A percentile compares a stretch with the other conserved stretches of the same genome.
phyloP scores from a whole-genome alignment of 2,797 vertebrate genomes.

The Sebastolobus alascanus region DNA sequence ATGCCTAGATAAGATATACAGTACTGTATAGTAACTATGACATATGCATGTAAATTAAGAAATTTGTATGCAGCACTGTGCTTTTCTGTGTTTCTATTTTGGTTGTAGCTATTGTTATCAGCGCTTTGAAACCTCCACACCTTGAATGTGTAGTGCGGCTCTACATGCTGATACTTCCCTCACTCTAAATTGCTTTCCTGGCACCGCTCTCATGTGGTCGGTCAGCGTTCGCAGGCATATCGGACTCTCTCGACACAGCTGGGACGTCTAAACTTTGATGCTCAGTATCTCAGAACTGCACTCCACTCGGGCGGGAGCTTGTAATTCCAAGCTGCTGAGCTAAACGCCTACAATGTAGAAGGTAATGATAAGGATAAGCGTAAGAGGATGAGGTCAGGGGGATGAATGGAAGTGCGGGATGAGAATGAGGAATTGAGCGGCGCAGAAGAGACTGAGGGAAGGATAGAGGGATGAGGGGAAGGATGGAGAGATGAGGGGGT shows the following conservation, averaged over 20 bases:
- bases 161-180: constrained; percentile 15
- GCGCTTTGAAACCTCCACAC: constrained; percentile 33
- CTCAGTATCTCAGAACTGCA: constrained; percentile 49
- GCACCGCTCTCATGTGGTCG: constrained; percentile 23
- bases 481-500: constrained; percentile 56
- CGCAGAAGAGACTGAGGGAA: constrained; percentile 58
- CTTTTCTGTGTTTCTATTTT: constrained; percentile 32
- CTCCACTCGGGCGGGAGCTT: constrained; percentile 54
- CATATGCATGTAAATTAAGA: background rate
- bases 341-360: constrained; percentile 73
- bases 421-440: constrained; percentile 57
- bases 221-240: constrained; percentile 38
- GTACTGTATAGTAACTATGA: background rate
- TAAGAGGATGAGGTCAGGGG: constrained; percentile 78
- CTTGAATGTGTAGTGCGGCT: constrained; percentile 24
- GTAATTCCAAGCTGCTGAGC: constrained; percentile 72
- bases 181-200: constrained; percentile 38
- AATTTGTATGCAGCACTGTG: constrained; percentile 33
- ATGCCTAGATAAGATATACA: background rate
- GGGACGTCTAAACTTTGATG: constrained; percentile 56
- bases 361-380: constrained; percentile 78
- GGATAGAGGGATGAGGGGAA: constrained; percentile 64
- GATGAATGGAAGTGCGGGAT: constrained; percentile 61
- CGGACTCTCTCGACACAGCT: constrained; percentile 27
- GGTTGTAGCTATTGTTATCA: constrained; percentile 31